phyloP scores from a whole-genome alignment of 1,140 invertebrate genomes.

The Hyles euphorbiae region DNA sequence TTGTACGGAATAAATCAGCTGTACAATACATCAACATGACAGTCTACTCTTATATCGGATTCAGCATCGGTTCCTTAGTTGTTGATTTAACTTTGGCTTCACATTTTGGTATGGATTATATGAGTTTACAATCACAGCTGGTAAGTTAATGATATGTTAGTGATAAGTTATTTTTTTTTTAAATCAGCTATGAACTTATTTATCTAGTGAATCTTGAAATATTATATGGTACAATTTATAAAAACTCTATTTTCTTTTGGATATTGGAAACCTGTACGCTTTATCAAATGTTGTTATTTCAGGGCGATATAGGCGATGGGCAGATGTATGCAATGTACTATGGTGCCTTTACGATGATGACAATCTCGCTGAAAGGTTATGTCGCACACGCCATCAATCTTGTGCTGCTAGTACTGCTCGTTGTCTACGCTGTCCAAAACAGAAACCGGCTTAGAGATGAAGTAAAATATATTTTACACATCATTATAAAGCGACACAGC shows the following conservation, averaged over 20 bases:
- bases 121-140: slow-evolving; percentile 24
- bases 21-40: slow-evolving; percentile 20
- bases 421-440: slow-evolving; percentile 21
- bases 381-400: slow-evolving; percentile 31
- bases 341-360: slow-evolving; percentile 38
- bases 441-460: slow-evolving; percentile 18
- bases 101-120: slow-evolving; percentile 42
- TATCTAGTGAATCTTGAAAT: no score
- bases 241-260: no score
- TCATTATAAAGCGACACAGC: no score
- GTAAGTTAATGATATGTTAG: slow-evolving; percentile 24
- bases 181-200: no score
- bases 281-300: no score
- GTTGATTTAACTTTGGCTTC: slow-evolving; percentile 36
- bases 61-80: slow-evolving; percentile 23
- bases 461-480: slow-evolving; percentile 20
- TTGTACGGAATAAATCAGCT: slow-evolving; percentile 11
- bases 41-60: slow-evolving; percentile 25
- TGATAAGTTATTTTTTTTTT: no score
- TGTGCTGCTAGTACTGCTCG: slow-evolving; percentile 25
- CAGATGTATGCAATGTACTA: neutral
- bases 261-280: no score
- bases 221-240: no score
- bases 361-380: slow-evolving; percentile 38
- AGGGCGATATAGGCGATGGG: no score